Evolutionary conservation across 2,888 invertebrate species (phyloP).

Genomic region (Apamea epomidion): DNA sequence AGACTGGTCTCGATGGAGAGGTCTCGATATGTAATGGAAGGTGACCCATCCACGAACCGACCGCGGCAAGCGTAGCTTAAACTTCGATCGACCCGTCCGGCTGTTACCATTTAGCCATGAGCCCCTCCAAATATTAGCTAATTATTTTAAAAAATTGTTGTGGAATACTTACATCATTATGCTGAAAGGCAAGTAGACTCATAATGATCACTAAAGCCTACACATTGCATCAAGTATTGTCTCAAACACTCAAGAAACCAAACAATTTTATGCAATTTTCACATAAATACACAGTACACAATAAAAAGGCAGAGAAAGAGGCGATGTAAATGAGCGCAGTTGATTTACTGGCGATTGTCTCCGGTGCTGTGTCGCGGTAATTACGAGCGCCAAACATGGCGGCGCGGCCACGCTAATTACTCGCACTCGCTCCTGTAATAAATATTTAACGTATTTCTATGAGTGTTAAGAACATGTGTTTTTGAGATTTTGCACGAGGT

Average conservation of each 20-base stretch:
- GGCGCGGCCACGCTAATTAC: constrained; percentile 55
- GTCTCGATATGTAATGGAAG: not conserved
- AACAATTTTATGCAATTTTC: constrained; percentile 26
- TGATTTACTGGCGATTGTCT: constrained; percentile 68
- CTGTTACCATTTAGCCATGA: too few relatives aligned
- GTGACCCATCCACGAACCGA: not conserved
- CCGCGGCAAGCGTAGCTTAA: not conserved
- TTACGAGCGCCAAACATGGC: constrained; percentile 56
- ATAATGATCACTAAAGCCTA: not conserved
- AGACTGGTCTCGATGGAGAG: too few relatives aligned
- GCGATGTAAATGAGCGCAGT: constrained; percentile 60
- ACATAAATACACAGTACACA: constrained; percentile 32
- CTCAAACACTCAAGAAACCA: not conserved
- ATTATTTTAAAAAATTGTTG: not conserved
- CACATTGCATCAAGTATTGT: not conserved
- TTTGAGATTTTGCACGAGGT: constrained; percentile 32
- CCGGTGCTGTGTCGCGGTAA: constrained; percentile 35
- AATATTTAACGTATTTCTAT: constrained; percentile 62
- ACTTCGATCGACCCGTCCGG: too few relatives aligned
- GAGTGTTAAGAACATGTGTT: constrained; percentile 27
- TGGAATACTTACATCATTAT: not conserved
- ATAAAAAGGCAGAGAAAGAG: constrained; percentile 42
- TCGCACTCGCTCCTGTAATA: constrained; percentile 40
- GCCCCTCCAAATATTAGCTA: not conserved
- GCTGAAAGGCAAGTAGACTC: not conserved